Base-by-base conservation (phyloP, 92 coral and sea anemone species). In the Scolanthus callimorphus region DNA sequence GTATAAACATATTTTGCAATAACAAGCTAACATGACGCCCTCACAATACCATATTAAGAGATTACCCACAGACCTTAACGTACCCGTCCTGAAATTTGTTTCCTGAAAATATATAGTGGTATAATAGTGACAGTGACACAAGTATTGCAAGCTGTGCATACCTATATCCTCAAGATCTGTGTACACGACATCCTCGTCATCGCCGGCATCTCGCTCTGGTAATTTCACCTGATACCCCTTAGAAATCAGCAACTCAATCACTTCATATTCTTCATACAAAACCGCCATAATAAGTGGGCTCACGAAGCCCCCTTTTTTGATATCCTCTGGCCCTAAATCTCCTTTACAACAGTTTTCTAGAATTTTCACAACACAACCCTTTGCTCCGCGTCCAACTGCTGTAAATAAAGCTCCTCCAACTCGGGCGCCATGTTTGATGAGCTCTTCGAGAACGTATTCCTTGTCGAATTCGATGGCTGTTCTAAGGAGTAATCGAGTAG, bases 321-420 rank as follows among this genome's bases (percentile, higher is more conserved):
- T 52, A 31, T 82, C 71, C 29, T 57, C 48, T 25, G 89, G 89
- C 27, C 90, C 79, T 11, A 68, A 28, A 39, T 76, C 75, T 11
- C 62, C 71, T 11, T 21, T 55, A 10, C 25, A 4, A 3, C 51
- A 20, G 3, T 57, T 29, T 1, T 52, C 49, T 29, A 59, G 12
- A 20, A 25, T 44, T 34, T 55, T 45, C 20, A 46, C 65, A 3
- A 73, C 82, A 10, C 74, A 71, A 20, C 78, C 84, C 31, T 65
- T 57, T 3, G 88, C 60, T 6, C 80, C 70, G 28, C 73, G 62
- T 9, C 77, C 27, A 1, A 83, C 96, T 0, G 90, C 81, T 1
- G 85, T 72, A 34, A 88, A 74, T 19, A 88, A 64, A 37, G 86
- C 78, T 0, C 69, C 74, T 2, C 85, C 82, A 27, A 88, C 43